phyloP scores from a whole-genome alignment of 2,888 invertebrate genomes.

The Carabus problematicus region DNA sequence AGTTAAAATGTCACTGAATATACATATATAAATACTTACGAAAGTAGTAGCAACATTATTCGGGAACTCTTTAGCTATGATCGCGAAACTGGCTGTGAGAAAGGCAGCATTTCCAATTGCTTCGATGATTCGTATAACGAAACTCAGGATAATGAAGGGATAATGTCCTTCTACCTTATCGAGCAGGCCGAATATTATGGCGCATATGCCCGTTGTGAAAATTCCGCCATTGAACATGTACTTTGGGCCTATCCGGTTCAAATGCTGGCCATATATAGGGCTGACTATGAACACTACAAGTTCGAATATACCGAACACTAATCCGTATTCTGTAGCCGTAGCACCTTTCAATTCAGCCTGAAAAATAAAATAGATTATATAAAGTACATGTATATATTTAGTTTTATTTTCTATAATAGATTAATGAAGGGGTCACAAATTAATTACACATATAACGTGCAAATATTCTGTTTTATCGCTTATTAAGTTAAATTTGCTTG shows the following conservation, averaged over 20 bases:
- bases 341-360: slow-evolving; percentile 85
- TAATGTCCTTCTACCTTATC: slow-evolving; percentile 74
- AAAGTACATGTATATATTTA: slow-evolving; percentile 2
- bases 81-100: slow-evolving; percentile 85
- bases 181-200: slow-evolving; percentile 74
- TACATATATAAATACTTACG: slow-evolving; percentile 63
- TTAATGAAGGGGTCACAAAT: too few species aligned
- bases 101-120: slow-evolving; percentile 88
- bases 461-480: neutral
- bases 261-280: slow-evolving; percentile 81
- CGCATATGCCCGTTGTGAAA: slow-evolving; percentile 81
- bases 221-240: slow-evolving; percentile 83
- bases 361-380: slow-evolving; percentile 49
- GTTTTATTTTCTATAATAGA: neutral
- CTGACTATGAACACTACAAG: slow-evolving; percentile 82
- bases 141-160: slow-evolving; percentile 79
- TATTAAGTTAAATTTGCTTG: too few species aligned
- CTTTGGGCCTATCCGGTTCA: slow-evolving; percentile 81
- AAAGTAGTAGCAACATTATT: slow-evolving; percentile 85
- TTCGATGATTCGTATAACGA: slow-evolving; percentile 80
- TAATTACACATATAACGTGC: neutral
- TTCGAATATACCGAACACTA: slow-evolving; percentile 88
- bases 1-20: too few species aligned
- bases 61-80: slow-evolving; percentile 88
- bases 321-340: slow-evolving; percentile 81